Base-by-base conservation (phyloP, 2,797 vertebrate species). In the Antrozous pallidus region DNA sequence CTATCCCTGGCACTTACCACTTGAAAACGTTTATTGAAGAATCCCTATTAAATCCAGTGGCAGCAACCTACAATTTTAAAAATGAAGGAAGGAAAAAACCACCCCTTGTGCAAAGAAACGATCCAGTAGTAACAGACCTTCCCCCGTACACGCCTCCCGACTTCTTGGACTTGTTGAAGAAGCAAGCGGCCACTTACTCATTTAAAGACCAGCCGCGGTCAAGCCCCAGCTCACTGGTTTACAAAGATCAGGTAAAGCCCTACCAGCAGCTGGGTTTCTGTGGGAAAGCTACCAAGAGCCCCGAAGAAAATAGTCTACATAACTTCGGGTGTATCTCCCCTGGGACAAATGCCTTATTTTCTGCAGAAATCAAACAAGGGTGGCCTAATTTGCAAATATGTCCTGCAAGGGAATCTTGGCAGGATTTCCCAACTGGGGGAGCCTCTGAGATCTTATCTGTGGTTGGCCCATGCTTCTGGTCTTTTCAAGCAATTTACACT, bases 1-100 rank as follows among this genome's bases (percentile, higher is more conserved):
- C 98, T 56, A 79, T 79, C 38, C 97, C 98, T 24, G 98, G 98
- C 54, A 80, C 79, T 84, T 98, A 98, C 5, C 96, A 97, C 31
- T 65, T 98, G 75, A 97, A 97, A 61, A 98, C 96, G 96, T 99
- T 98, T 89, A 93, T 98, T 33, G 98, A 98, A 96, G 99, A 99
- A 93, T 97, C 97, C 8, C 96, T 96, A 0, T 98, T 98, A 95
- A 99, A 98, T 86, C 98, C 98, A 1, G 98, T 98, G 89, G 97
- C 81, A 90, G 84, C 89, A 91, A 98, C 98, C 0, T 98, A 98
- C 3, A 97, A 97, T 84, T 99, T 99, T 94, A 99, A 98, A 98
- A 97, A 98, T 0, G 94, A 97, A 77, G 98, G 98, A 71, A 98
- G 98, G 88, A 98, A 92, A 87, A 96, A 28, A 13, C n/a, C 33